Conservation (phyloP, 1,140 invertebrate species). For the Drosophila auraria region DNA sequence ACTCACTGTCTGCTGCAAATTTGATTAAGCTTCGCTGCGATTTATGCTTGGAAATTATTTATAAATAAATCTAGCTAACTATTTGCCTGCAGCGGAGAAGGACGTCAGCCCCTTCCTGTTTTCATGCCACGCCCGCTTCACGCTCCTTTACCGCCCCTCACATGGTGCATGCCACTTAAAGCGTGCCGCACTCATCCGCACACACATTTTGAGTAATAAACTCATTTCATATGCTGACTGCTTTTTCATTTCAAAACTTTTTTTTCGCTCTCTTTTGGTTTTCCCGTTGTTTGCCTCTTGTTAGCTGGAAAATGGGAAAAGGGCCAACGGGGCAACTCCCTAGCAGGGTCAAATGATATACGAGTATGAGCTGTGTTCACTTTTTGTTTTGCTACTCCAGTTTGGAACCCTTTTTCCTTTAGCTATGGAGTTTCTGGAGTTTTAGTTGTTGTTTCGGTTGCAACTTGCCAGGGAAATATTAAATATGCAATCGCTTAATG, state of each 20-base stretch:
- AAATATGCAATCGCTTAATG: conserved; percentile 71
- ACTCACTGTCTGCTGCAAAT: conserved; percentile 46
- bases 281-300: conserved; percentile 69
- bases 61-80: conserved; percentile 76
- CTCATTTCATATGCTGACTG: conserved; percentile 84
- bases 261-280: conserved; percentile 49
- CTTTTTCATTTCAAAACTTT: conserved; percentile 82
- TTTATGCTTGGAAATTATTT: conserved; percentile 75
- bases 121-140: conserved; percentile 13
- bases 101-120: conserved; percentile 49
- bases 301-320: conserved; percentile 55
- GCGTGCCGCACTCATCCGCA: conserved; percentile 48
- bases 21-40: conserved; percentile 68
- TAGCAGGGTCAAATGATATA: conserved; percentile 73
- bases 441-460: conserved; percentile 39
- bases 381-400: conserved; percentile 29
- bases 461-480: conserved; percentile 61
- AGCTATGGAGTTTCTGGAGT: conserved; percentile 43
- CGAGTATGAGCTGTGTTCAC: conserved; percentile 54
- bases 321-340: conserved; percentile 22
- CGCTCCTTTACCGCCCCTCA: not conserved
- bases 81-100: conserved; percentile 53
- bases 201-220: conserved; percentile 80
- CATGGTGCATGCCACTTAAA: conserved; percentile 74
- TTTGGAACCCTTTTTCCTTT: conserved; percentile 33